A percentile compares a stretch with the other conserved stretches of the same genome.
Evolutionary conservation across 2,888 invertebrate genomes (phyloP).

Genomic region (Trisateles emortualis): DNA sequence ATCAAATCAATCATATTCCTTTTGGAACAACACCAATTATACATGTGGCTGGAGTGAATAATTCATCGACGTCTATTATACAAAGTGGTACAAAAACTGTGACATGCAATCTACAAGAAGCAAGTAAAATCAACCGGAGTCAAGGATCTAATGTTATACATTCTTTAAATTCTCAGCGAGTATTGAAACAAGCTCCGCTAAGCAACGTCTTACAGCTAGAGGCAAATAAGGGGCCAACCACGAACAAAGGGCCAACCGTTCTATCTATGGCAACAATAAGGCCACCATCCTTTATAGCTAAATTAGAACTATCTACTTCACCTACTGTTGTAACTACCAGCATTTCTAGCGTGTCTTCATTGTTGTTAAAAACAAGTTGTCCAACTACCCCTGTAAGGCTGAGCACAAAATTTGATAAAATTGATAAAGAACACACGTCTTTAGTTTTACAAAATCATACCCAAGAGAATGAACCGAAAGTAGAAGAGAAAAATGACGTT

Average conservation of each 20-base stretch:
- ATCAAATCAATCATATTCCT: conserved; percentile 64
- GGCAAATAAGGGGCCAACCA: conserved; percentile 64
- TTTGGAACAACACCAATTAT: conserved; percentile 70
- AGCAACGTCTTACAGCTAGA: conserved; percentile 73
- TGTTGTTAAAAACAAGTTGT: conserved; percentile 68
- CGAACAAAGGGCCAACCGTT: conserved; percentile 55
- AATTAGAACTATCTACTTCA: conserved; percentile 65
- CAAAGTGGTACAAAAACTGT: conserved; percentile 71
- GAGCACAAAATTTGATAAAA: conserved; percentile 63
- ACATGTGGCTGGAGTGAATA: conserved; percentile 71
- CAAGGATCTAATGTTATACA: conserved; percentile 76
- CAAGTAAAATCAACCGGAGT: conserved; percentile 62
- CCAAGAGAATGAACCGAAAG: conserved; percentile 37
- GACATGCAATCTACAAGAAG: conserved; percentile 67
- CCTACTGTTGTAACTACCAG: conserved; percentile 64
- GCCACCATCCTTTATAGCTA: conserved; percentile 70
- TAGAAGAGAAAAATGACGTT: conserved; percentile 27
- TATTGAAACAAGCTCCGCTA: conserved; percentile 67
- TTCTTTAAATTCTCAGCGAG: conserved; percentile 70
- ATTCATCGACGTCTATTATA: conserved; percentile 66
- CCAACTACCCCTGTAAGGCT: conserved; percentile 60
- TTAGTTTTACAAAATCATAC: conserved; percentile 46
- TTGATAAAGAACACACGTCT: conserved; percentile 46
- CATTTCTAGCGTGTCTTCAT: conserved; percentile 72
- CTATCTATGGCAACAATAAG: conserved; percentile 74